Base-by-base conservation (phyloP, 2,888 invertebrate species). In the Pyrocoelia pectoralis region DNA sequence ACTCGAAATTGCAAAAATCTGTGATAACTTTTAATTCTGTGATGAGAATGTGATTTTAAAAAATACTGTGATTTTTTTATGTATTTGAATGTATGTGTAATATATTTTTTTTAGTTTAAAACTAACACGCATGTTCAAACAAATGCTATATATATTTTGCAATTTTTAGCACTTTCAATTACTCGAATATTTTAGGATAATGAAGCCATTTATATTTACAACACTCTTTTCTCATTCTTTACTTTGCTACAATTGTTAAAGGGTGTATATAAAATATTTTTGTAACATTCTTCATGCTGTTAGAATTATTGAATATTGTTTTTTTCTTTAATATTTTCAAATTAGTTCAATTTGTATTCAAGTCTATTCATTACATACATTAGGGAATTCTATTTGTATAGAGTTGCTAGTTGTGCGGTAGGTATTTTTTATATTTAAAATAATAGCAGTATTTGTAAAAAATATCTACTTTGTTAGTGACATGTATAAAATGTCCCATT, bases 401-500 rank as follows among this genome's bases (percentile, higher is more conserved):
- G 17, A 57, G 15, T 55, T 46, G 29, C 15, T 52, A 61, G 56
- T 64, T 68, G 68, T 68, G 65, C 66, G 61, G 66, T 66, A 57
- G 66, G 63, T 56, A 65, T 67, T 68, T 68, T 66, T 67, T 62
- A 65, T 60, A 60, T 17, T 54, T 13, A 15, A 40, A 18, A 43
- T 24, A 17, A 9, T n/a, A n/a, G n/a, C 13, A 43, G 12, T 9
- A 6, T 6, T 46, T 56, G 51, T 63, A 57, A 62, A 57, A 57
- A 57, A 53, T 62, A 43, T 56, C 57, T 28, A 49, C 59, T 59
- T 43, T 43, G 14, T 33, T 51, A 59, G 51, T 48, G 18, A 55
- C 54, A 54, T 63, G 63, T 63, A 63, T 41, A 57, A 58, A 14
- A 40, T 17, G 38, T 12, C 57, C 43, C 6, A 15, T 53, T 38